A percentile compares a stretch with the other conserved stretches of the same genome.
phyloP scores from a whole-genome alignment of 2,797 vertebrate species.

The Ibycter americanus region DNA sequence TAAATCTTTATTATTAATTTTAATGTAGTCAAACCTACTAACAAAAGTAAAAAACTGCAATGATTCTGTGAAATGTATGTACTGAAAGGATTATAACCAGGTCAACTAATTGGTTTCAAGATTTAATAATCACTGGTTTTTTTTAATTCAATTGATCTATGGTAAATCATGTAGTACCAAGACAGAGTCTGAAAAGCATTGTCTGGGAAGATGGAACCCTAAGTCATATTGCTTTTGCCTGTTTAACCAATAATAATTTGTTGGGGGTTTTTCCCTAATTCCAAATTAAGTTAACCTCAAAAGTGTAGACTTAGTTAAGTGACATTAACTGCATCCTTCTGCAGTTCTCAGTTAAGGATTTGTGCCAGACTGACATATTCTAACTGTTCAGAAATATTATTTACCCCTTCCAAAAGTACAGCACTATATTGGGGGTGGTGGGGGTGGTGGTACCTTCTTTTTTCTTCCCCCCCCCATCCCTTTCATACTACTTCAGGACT shows the following conservation, averaged over 20 bases:
- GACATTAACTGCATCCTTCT: background rate
- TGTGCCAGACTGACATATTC: background rate
- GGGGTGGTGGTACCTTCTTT: background rate
- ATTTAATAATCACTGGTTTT: background rate
- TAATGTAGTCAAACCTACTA: background rate
- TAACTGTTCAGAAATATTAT: background rate
- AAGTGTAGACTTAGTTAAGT: background rate
- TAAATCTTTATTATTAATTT: background rate
- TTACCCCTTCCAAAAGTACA: background rate
- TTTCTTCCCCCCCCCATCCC: accelerated
- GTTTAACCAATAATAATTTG: background rate
- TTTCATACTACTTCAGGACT: background rate
- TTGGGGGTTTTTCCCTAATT: background rate
- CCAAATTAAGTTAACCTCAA: background rate
- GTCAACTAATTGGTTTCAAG: background rate
- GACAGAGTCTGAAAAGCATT: background rate
- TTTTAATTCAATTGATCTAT: background rate
- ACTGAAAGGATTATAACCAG: background rate
- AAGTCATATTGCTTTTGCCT: background rate
- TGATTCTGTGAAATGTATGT: background rate
- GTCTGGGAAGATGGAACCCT: background rate
- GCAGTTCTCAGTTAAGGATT: background rate
- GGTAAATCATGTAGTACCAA: background rate
- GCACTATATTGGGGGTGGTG: background rate
- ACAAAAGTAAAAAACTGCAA: background rate